Evolutionary conservation across 2,113 vertebrate genomes (phyloP).

Genomic region (Calypte anna): DNA sequence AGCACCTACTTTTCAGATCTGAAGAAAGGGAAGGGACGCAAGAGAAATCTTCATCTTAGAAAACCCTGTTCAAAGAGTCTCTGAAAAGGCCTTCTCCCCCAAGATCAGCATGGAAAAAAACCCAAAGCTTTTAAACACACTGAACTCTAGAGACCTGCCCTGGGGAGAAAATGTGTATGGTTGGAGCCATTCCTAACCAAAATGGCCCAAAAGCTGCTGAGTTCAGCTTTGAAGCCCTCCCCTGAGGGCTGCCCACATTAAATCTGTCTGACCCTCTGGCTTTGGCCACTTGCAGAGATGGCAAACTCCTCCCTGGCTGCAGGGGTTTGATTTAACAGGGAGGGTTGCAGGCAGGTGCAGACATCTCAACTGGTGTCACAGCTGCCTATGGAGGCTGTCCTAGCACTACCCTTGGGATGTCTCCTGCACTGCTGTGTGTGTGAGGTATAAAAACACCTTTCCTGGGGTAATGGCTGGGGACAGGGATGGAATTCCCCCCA

Average conservation of each 20-base stretch:
- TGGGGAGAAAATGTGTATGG: neutral
- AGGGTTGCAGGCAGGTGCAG: neutral
- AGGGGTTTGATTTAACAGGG: neutral
- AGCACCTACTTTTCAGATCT: neutral
- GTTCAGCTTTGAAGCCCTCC: neutral
- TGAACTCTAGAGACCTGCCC: neutral
- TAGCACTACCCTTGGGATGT: neutral
- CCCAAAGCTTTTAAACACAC: neutral
- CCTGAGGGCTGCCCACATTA: neutral
- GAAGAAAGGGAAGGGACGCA: neutral
- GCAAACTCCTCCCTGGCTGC: neutral
- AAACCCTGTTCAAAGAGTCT: neutral
- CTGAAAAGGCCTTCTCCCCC: neutral
- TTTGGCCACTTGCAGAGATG: neutral
- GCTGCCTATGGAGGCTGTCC: neutral
- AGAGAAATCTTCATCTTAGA: neutral
- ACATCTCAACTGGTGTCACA: neutral
- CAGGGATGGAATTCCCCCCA: neutral
- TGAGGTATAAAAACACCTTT: neutral
- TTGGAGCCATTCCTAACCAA: neutral
- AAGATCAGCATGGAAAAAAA: neutral
- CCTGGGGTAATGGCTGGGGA: accelerated
- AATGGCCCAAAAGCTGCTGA: neutral
- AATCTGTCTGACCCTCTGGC: neutral
- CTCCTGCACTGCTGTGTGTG: neutral